Evolutionary conservation across 2,888 invertebrate genomes (phyloP).

Genomic region (Drosophila flavopinicola): DNA sequence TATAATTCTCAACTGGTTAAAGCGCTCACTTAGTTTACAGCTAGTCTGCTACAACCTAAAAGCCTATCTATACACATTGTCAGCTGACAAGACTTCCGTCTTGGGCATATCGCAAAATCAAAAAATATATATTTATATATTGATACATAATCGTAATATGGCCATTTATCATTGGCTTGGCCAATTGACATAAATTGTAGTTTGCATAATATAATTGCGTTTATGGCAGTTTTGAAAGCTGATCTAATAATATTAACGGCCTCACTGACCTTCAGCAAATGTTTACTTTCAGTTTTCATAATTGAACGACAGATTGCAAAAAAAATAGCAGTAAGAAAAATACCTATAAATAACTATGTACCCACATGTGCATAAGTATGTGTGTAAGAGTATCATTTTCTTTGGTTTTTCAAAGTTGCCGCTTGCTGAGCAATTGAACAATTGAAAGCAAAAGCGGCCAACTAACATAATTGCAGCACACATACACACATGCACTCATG

Average conservation of each 20-base stretch:
- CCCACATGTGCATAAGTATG: conserved; percentile 8
- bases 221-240: conserved; percentile 63
- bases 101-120: conserved; percentile 16
- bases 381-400: conserved; percentile 71
- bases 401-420: conserved; percentile 63
- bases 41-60: no score
- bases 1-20: not conserved
- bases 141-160: conserved; percentile 14
- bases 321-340: conserved; percentile 20
- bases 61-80: not conserved
- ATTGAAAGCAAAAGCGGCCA: conserved; percentile 79
- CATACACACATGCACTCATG: conserved; percentile 34
- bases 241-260: conserved; percentile 70
- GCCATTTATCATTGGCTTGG: conserved; percentile 43
- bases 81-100: conserved; percentile 30
- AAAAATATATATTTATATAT: conserved; percentile 7
- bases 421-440: conserved; percentile 51
- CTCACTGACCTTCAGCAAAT: conserved; percentile 69
- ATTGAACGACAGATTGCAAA: conserved; percentile 53
- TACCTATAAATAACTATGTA: conserved; percentile 45
- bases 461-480: conserved; percentile 76
- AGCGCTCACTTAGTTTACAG: not conserved
- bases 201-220: conserved; percentile 49
- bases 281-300: conserved; percentile 75
- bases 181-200: conserved; percentile 46